Evolutionary conservation across 2,113 vertebrate genomes (phyloP).

Genomic region (Ctenomys sociabilis): DNA sequence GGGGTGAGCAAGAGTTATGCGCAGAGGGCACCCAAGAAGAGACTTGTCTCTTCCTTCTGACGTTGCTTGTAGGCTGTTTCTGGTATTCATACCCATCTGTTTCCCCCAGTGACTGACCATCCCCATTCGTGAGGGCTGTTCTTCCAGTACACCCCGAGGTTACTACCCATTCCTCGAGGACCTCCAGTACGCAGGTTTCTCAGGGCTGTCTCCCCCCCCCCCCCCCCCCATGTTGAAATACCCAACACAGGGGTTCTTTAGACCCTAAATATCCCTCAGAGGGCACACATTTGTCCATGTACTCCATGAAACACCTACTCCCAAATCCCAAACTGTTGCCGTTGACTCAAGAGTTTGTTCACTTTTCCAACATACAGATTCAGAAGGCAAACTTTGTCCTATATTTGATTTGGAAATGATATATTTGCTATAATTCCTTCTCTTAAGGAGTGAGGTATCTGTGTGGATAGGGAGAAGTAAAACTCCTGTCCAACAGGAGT

Average conservation of each 20-base stretch:
- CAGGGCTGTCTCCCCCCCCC: background rate
- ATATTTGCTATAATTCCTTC: background rate
- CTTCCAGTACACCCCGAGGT: background rate
- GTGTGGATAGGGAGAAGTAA: background rate
- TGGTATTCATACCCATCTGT: rapidly evolving
- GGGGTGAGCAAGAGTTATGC: conserved; percentile 61
- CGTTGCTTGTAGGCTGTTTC: background rate
- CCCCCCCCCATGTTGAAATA: background rate
- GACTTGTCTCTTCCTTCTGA: background rate
- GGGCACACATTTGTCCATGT: conserved; percentile 4
- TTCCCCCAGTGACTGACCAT: background rate
- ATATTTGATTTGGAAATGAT: conserved; percentile 7
- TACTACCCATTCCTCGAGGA: background rate
- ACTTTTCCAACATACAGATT: background rate
- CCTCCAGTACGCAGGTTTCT: background rate
- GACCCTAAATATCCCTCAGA: background rate
- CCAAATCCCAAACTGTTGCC: background rate
- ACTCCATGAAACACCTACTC: background rate
- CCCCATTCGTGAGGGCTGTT: background rate
- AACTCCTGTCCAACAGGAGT: background rate
- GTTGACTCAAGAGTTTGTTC: background rate
- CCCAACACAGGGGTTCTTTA: background rate
- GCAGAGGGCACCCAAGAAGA: conserved; percentile 38
- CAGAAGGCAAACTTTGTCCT: background rate
- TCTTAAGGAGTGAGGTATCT: background rate